Base-by-base conservation (phyloP, 53 echinoderm and acorn worm genomes). In the Temnopleurus reevesii region DNA sequence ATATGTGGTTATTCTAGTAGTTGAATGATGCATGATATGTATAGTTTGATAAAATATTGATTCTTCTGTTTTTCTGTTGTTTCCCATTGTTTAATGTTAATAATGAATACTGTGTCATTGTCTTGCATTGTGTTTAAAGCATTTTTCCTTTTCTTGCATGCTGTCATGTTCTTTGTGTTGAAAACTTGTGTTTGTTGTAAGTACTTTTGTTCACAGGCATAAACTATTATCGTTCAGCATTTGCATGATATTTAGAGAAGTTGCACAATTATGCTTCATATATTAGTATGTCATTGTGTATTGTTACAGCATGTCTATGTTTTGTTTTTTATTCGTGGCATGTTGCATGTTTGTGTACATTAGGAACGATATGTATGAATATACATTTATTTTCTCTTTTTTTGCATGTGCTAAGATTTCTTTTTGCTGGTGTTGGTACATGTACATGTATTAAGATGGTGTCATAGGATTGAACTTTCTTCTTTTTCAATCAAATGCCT, bases 131-230 rank as follows among this genome's bases (percentile, higher is more conserved):
- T n/a, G n/a, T n/a, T n/a, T n/a, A n/a, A 26, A 49, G 49, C 27
- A 15, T 79, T 47, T 79, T 79, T 79, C 49, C 51, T 49, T 26
- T 79, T 79, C 27, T 23, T 79, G 79, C 79, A 79, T 79, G 79
- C 79, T 79, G 28, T 46, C 79, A 79, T 79, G 30, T 79, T 46
- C 41, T 79, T 79, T 6, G 24, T 24, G 36, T 71, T 1, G 23
- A 71, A 28, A 71, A 43, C 79, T 79, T 79, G 47, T 79, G 15
- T 46, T 49, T 79, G 79, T 79, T 79, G 79, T 47, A 79, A 79
- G 79, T 79, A 79, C 79, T 27, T 49, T 21, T 47, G 8, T 41
- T 64, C 8, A 19, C 59, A 59, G 59, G 59, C 59, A 59, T 55
- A n/a, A n/a, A n/a, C n/a, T n/a, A n/a, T n/a, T n/a, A n/a, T n/a